Conservation (phyloP, 2,113 vertebrate species). For the Microtus oregoni region DNA sequence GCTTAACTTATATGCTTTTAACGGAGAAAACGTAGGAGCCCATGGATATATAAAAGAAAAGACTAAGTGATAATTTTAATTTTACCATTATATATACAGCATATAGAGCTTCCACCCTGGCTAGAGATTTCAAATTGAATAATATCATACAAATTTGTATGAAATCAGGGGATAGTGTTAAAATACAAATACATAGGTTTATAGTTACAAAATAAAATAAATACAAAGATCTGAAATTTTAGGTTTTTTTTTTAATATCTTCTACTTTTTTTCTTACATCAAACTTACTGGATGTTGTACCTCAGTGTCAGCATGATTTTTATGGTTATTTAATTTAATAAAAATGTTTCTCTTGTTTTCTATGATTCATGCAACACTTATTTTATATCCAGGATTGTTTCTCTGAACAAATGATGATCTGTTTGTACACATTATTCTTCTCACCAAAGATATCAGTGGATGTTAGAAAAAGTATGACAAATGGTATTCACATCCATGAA, state of each 20-base stretch:
- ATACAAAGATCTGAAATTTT: neutral
- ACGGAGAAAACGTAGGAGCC: neutral
- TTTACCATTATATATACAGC: neutral
- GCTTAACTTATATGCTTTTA: neutral
- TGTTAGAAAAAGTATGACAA: conserved; percentile 30
- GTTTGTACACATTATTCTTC: neutral
- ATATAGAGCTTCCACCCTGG: no score
- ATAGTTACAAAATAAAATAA: neutral
- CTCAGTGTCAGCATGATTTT: neutral
- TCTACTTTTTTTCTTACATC: neutral
- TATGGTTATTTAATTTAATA: neutral
- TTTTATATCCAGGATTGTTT: neutral
- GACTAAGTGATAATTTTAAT: neutral
- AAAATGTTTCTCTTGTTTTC: neutral
- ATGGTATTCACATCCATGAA: neutral
- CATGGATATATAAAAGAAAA: neutral
- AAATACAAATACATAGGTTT: neutral
- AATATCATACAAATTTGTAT: neutral
- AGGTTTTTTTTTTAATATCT: neutral
- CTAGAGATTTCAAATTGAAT: neutral
- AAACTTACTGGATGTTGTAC: neutral
- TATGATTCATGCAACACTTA: neutral
- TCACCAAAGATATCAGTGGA: neutral
- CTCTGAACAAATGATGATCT: neutral
- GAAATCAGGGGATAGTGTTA: neutral